Conservation (phyloP, 1,140 invertebrate species). For the Sinonovacula constricta region DNA sequence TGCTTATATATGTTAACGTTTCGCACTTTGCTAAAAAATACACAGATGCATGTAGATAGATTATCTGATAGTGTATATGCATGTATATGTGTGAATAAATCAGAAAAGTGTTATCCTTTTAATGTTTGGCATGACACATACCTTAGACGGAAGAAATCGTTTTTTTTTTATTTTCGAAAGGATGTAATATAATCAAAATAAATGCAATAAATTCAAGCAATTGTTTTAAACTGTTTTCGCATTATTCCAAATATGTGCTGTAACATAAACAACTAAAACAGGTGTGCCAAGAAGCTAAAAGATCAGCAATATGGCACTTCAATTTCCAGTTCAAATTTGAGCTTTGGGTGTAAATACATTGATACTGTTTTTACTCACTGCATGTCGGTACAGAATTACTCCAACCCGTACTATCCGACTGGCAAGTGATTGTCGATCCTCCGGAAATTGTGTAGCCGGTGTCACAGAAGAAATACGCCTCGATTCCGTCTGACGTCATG, state of each 20-base stretch:
- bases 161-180: neutral
- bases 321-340: too few species aligned
- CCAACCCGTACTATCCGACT: neutral
- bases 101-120: too few species aligned
- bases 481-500: neutral
- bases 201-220: too few species aligned
- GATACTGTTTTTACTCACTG: neutral
- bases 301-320: too few species aligned
- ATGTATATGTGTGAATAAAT: too few species aligned
- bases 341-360: too few species aligned
- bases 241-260: too few species aligned
- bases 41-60: neutral
- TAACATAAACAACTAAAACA: too few species aligned
- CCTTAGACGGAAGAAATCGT: neutral
- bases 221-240: too few species aligned
- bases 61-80: neutral
- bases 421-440: neutral
- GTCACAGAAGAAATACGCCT: neutral
- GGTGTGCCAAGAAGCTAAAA: too few species aligned
- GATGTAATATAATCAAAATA: neutral
- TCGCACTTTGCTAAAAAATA: conserved; percentile 24
- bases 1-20: neutral
- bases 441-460: neutral
- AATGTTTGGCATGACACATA: too few species aligned
- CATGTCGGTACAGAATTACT: neutral